Base-by-base conservation (phyloP, 2,888 invertebrate species). In the Cosmopolites sordidus region DNA sequence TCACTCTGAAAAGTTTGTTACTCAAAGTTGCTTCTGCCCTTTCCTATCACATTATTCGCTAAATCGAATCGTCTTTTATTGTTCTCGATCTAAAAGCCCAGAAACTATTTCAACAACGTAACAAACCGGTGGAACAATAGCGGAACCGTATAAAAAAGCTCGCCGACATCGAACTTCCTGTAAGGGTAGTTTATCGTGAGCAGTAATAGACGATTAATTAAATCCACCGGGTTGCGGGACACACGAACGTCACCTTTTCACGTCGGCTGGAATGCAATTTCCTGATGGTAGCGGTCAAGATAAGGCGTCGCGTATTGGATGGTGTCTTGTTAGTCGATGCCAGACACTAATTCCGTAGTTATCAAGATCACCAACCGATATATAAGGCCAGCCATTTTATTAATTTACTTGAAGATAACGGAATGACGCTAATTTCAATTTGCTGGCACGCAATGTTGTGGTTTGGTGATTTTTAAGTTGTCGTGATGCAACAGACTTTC, bases 301-400 rank as follows among this genome's bases (percentile, higher is more conserved):
- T 33, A 33, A 33, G 8, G 33, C 8, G n/a, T 4, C 8, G 5
- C 12, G 22, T 22, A 22, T 22, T 22, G 22, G 22, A 22, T 12
- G 33, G 40, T 52, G 52, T 52, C 58, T 58, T 53, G 58, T 56
- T 56, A 54, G 53, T 54, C 56, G 48, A 56, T 48, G 54, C 30
- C 48, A 45, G 51, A 48, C 54, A 51, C 33, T 33, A 33, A 33
- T 33, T 33, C 33, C n/a, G 22, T 8, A 22, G 8, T 22, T 22
- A 22, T 22, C 22, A 5, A 22, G 22, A 22, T 22, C 8, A 22
- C 22, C 22, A 33, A 4, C 11, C 33, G 33, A 33, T 33, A 33
- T 11, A 12, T 11, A 33, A 33, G 8, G 22, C 33, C n/a, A n/a
- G 33, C n/a, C 33, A 2, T 33, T 33, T 33, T 33, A 33, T 33